A percentile compares a stretch with the other conserved stretches of the same genome.
phyloP scores from a whole-genome alignment of 2,797 vertebrate genomes.

The Peromyscus melanophrys region DNA sequence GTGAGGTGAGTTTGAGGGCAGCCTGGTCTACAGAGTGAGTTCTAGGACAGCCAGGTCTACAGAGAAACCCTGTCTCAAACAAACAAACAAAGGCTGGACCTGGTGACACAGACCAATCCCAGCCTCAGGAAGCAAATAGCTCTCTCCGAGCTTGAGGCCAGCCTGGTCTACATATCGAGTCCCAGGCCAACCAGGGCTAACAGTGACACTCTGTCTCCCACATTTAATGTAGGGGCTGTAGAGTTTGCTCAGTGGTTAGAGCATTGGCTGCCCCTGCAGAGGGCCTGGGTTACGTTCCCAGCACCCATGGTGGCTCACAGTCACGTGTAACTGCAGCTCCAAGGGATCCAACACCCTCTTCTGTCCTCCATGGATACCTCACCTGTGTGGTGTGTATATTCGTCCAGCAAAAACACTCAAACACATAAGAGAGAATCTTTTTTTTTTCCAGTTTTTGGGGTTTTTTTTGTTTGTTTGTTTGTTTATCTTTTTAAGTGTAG shows the following conservation, averaged over 20 bases:
- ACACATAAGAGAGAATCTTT: background rate
- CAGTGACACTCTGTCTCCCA: background rate
- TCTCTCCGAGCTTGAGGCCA: background rate
- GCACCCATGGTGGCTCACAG: no score
- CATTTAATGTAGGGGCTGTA: background rate
- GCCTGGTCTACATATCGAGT: background rate
- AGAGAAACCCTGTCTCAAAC: background rate
- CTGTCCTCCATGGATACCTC: background rate
- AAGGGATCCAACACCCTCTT: background rate
- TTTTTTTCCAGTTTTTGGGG: background rate
- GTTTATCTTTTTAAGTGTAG: background rate
- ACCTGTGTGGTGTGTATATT: background rate
- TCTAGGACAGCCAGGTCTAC: background rate
- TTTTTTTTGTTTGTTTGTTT: background rate
- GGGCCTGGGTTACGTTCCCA: background rate
- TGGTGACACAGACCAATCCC: background rate
- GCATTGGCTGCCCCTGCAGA: background rate
- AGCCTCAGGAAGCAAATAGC: background rate
- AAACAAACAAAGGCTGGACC: background rate
- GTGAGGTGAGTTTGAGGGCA: background rate
- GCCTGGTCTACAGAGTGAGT: background rate
- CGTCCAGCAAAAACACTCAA: background rate
- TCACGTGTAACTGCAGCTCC: background rate
- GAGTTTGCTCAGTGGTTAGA: no score
- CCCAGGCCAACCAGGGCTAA: background rate